Evolutionary conservation across 2,888 invertebrate species (phyloP).

Genomic region (Hemicrepidius hirtus): DNA sequence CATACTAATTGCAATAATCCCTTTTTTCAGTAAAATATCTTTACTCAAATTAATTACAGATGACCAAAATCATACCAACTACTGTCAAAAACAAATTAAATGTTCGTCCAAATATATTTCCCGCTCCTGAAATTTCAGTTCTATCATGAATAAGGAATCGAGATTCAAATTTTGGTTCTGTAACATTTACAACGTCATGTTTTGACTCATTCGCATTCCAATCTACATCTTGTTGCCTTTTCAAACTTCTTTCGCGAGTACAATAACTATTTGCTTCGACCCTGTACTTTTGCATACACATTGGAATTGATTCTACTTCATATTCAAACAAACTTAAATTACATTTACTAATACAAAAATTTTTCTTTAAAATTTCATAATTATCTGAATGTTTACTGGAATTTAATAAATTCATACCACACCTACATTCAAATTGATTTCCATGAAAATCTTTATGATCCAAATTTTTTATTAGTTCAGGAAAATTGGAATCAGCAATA

Average conservation of each 20-base stretch:
- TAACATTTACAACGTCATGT: not conserved
- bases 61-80: too few relatives aligned
- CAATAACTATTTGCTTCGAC: constrained; percentile 34
- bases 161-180: not conserved
- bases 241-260: constrained; percentile 16
- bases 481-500: constrained; percentile 8
- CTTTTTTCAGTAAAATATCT: too few relatives aligned
- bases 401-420: constrained; percentile 39
- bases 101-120: too few relatives aligned
- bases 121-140: not conserved
- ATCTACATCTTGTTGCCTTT: not conserved
- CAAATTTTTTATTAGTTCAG: constrained; percentile 14
- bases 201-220: not conserved
- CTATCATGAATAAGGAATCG: not conserved
- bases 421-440: constrained; percentile 37
- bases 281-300: constrained; percentile 22
- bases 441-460: constrained; percentile 43
- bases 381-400: constrained; percentile 23
- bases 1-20: too few relatives aligned
- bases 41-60: too few relatives aligned
- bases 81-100: too few relatives aligned
- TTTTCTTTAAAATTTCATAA: constrained; percentile 44
- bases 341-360: constrained; percentile 40
- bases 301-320: constrained; percentile 36
- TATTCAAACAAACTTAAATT: constrained; percentile 42